A percentile compares a stretch with the other conserved stretches of the same genome.
phyloP scores from a whole-genome alignment of 2,113 vertebrate genomes.

The Saccopteryx bilineata region DNA sequence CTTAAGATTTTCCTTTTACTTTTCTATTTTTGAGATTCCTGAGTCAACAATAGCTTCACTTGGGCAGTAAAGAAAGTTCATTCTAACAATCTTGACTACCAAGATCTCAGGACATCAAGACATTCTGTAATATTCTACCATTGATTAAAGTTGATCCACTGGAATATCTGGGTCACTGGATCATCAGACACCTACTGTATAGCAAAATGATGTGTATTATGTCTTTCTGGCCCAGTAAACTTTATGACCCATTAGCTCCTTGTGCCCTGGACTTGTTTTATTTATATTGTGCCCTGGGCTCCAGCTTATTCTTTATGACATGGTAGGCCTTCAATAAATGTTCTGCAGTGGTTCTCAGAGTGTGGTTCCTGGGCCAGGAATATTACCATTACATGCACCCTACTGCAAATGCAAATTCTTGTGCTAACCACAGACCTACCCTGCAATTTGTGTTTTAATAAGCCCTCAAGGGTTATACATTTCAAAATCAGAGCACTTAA shows the following conservation, averaged over 20 bases:
- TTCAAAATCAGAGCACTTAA: not conserved
- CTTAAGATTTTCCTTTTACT: not conserved
- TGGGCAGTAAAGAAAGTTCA: not conserved
- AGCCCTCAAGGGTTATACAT: not conserved
- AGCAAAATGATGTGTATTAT: not conserved
- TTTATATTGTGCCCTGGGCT: not conserved
- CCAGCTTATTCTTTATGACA: not conserved
- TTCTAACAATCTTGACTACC: not conserved
- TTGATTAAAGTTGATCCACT: not conserved
- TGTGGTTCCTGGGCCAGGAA: not conserved
- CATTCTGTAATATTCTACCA: not conserved
- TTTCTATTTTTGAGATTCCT: slow-evolving; percentile 29
- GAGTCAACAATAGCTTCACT: not conserved
- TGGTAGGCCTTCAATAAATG: not conserved
- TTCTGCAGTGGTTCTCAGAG: not conserved
- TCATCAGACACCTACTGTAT: not conserved
- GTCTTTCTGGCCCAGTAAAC: not conserved
- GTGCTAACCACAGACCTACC: not conserved
- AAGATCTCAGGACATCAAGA: not conserved
- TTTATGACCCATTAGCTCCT: not conserved
- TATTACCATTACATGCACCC: not conserved
- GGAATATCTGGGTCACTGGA: not conserved
- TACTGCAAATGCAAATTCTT: not conserved
- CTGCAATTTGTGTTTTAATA: not conserved
- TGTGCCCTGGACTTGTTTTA: not conserved